These are phyloP conservation scores for Andrena flavipes DNA, from an alignment of 2,888 invertebrate genomes.

Conservation along the genomic window DNA sequence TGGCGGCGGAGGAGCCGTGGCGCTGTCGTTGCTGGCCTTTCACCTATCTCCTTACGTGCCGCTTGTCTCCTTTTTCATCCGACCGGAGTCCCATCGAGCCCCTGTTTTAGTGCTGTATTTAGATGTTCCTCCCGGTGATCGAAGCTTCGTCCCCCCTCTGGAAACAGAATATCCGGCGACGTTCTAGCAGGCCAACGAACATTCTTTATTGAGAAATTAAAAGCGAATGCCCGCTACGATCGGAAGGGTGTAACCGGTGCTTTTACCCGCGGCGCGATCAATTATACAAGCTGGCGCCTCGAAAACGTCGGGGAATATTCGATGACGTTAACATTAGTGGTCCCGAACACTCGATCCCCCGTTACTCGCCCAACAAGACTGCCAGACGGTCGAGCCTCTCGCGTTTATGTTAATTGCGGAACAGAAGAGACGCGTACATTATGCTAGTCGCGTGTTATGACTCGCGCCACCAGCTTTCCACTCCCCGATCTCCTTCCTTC, in stretches of 20 bases:
- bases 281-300: conserved; percentile 35
- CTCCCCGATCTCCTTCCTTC: conserved; percentile 20
- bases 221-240: conserved; percentile 20
- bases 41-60: conserved; percentile 71
- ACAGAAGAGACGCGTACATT: conserved; percentile 45
- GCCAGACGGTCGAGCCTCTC: conserved; percentile 4
- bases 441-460: conserved; percentile 54
- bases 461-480: conserved; percentile 21
- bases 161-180: conserved; percentile 29
- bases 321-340: conserved; percentile 38
- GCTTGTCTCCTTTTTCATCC: conserved; percentile 57
- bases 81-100: conserved; percentile 25
- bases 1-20: conserved; percentile 33
- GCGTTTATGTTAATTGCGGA: conserved; percentile 65
- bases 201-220: conserved; percentile 38
- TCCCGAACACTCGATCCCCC: too few species aligned
- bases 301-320: conserved; percentile 46
- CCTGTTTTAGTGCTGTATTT: conserved; percentile 57
- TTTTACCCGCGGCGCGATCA: conserved; percentile 54
- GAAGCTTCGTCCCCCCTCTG: not conserved
- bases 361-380: conserved; percentile 1
- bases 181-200: not conserved
- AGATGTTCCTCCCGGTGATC: conserved; percentile 40
- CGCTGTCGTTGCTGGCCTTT: conserved; percentile 60
- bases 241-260: conserved; percentile 37